Conservation (phyloP, 2,888 invertebrate species). For the Deroplatys truncata region DNA sequence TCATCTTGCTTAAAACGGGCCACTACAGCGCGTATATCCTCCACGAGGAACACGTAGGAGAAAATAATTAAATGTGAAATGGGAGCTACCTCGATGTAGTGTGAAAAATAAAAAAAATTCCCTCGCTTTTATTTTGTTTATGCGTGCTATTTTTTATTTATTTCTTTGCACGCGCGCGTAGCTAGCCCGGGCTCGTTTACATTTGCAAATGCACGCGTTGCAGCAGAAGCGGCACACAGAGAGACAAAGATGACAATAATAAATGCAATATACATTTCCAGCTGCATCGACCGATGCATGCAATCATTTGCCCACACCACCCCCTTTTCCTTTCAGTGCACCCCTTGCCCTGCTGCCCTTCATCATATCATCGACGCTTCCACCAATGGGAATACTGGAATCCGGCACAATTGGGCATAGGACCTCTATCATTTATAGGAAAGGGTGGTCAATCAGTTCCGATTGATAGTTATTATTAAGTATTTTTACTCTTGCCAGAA, state of each 20-base stretch:
- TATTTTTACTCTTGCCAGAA: slow-evolving; percentile 7
- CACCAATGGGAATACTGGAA: slow-evolving; percentile 11
- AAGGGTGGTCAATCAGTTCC: slow-evolving; percentile 11
- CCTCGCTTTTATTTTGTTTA: background rate
- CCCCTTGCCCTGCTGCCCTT: slow-evolving; percentile 3
- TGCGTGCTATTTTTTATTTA: background rate
- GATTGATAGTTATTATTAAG: slow-evolving; percentile 12
- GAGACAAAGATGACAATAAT: background rate
- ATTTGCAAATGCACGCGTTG: background rate
- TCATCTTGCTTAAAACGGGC: no score
- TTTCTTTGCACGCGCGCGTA: background rate
- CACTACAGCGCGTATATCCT: background rate
- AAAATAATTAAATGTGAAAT: background rate
- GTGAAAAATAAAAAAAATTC: background rate
- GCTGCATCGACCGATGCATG: slow-evolving; percentile 21
- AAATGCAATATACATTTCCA: slow-evolving; percentile 15
- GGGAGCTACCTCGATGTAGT: background rate
- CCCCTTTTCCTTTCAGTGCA: background rate
- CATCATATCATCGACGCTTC: slow-evolving; percentile 9
- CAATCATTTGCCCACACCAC: slow-evolving; percentile 2
- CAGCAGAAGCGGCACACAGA: background rate
- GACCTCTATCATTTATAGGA: background rate
- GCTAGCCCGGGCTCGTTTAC: background rate
- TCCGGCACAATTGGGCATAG: background rate
- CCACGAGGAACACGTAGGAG: background rate